These are phyloP conservation scores for Arizona elegans DNA, from an alignment of 2,113 vertebrate genomes.

Conservation along the genomic window DNA sequence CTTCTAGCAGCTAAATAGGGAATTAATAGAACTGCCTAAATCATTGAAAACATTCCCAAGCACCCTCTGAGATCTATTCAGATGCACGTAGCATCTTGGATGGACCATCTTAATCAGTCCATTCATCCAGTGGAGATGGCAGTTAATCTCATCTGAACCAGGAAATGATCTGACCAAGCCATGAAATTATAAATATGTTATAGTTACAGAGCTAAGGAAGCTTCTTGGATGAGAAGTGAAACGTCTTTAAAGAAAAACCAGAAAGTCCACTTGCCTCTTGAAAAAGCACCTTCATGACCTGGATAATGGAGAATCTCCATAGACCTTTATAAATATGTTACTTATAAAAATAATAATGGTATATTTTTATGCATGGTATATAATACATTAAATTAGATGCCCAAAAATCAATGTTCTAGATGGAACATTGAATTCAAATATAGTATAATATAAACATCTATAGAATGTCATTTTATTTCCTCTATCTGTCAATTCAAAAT, in stretches of 20 bases:
- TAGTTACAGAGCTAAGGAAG: background rate
- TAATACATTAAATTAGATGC: background rate
- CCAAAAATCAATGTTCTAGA: no score
- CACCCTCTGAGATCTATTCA: background rate
- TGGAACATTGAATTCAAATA: no score
- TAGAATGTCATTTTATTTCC: no score
- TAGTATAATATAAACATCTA: no score
- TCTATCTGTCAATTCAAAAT: no score
- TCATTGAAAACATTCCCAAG: background rate
- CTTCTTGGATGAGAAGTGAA: no score
- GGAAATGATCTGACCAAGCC: background rate
- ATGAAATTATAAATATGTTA: background rate
- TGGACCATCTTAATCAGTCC: background rate
- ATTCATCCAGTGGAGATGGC: background rate
- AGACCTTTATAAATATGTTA: no score
- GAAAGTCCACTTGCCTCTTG: no score
- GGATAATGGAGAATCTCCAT: no score
- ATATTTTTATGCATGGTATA: background rate
- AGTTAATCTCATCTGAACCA: background rate
- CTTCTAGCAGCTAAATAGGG: background rate
- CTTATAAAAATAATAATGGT: background rate
- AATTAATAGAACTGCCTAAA: background rate
- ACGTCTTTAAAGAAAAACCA: no score
- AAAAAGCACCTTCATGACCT: no score
- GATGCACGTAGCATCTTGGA: background rate